These are phyloP conservation scores for Odiellus spinosus DNA, from an alignment of 2,888 invertebrate genomes.

Conservation along the genomic window DNA sequence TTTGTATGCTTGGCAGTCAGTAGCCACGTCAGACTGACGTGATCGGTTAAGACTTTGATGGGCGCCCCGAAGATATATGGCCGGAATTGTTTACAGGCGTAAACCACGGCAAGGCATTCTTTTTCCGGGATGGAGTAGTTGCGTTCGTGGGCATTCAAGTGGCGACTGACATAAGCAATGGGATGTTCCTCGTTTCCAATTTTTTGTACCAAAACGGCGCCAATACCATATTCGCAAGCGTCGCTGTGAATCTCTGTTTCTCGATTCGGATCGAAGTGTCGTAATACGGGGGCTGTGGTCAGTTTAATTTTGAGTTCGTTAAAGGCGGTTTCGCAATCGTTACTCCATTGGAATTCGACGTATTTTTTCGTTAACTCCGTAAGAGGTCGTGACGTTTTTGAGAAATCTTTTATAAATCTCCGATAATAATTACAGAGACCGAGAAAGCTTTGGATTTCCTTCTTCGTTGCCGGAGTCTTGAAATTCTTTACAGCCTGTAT, in stretches of 20 bases:
- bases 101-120: constrained; percentile 27
- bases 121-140: constrained; percentile 28
- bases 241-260: constrained; percentile 15
- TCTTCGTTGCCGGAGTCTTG: constrained; percentile 9
- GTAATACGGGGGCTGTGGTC: constrained; percentile 16
- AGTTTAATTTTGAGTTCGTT: not conserved
- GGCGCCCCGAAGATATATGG: constrained; percentile 25
- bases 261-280: constrained; percentile 19
- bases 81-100: constrained; percentile 25
- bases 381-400: constrained; percentile 3
- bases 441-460: constrained; percentile 16
- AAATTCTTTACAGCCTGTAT: constrained; percentile 12
- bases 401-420: not conserved
- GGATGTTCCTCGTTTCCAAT: too few relatives aligned
- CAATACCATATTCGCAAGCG: too few relatives aligned
- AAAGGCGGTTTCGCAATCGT: not conserved
- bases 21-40: constrained; percentile 22
- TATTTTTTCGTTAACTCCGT: constrained; percentile 4
- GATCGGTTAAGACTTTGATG: constrained; percentile 27
- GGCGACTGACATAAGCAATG: too few relatives aligned
- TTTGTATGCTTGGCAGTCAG: constrained; percentile 2
- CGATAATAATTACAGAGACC: constrained; percentile 6
- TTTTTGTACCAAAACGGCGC: constrained; percentile 17
- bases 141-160: constrained; percentile 21
- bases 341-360: constrained; percentile 3